These are phyloP conservation scores for Lates calcarifer DNA, from an alignment of 2,113 vertebrate species.

Conservation along the genomic window DNA sequence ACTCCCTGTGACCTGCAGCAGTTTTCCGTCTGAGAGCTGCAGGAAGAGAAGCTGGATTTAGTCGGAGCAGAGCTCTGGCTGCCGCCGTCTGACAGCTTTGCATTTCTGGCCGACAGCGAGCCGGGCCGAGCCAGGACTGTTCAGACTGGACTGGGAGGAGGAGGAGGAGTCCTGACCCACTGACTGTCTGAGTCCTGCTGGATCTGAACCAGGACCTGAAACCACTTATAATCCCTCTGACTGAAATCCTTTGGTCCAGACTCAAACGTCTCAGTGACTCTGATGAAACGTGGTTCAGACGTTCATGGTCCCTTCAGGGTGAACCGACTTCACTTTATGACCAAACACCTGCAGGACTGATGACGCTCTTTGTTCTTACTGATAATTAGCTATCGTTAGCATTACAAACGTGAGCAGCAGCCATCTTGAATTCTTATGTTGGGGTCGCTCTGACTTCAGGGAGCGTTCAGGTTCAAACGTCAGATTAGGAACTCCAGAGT, in stretches of 20 bases:
- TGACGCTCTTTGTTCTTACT: too few relatives aligned
- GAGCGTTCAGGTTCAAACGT: too few relatives aligned
- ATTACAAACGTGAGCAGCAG: too few relatives aligned
- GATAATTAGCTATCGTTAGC: too few relatives aligned
- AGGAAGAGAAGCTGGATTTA: background rate
- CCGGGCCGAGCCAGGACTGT: background rate
- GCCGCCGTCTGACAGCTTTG: slow-evolving; percentile 33
- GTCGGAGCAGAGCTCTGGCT: slow-evolving; percentile 8
- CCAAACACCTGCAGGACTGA: too few relatives aligned
- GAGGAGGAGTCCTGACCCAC: slow-evolving; percentile 17
- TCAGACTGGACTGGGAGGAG: background rate
- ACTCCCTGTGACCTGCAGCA: too few relatives aligned
- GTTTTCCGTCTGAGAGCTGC: too few relatives aligned
- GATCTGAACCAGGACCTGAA: background rate
- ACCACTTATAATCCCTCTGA: background rate
- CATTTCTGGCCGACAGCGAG: slow-evolving; percentile 38
- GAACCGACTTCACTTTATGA: too few relatives aligned
- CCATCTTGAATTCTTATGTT: too few relatives aligned
- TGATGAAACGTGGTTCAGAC: background rate
- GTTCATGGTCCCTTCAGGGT: background rate
- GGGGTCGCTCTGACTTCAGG: too few relatives aligned
- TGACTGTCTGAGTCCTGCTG: slow-evolving; percentile 26
- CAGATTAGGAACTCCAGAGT: too few relatives aligned
- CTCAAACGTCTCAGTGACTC: background rate
- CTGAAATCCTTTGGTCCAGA: background rate